phyloP scores from a whole-genome alignment of 2,888 invertebrate species.

The Volucella inflata region DNA sequence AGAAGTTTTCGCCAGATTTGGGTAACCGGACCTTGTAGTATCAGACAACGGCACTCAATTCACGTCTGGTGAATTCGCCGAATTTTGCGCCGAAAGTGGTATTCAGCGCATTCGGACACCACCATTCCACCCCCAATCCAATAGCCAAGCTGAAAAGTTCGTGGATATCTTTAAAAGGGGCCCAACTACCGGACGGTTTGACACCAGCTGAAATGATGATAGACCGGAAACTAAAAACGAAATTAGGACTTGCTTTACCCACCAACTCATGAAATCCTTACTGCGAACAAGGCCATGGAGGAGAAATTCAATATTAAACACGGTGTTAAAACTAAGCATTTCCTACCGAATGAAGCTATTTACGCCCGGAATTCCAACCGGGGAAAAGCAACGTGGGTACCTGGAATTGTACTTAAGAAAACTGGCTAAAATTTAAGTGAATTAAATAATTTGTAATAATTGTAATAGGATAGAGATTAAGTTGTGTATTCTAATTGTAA shows the following conservation, averaged over 20 bases:
- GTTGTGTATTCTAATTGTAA: too few relatives aligned
- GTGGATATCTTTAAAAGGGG: too few relatives aligned
- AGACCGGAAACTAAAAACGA: too few relatives aligned
- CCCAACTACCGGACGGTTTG: too few relatives aligned
- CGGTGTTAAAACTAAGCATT: conserved; percentile 2
- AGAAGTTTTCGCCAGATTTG: background rate
- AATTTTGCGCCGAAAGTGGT: background rate
- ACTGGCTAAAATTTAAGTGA: too few relatives aligned
- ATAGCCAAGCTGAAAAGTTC: too few relatives aligned
- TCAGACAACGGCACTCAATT: conserved; percentile 1
- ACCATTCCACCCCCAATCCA: background rate
- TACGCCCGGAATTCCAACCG: conserved; percentile 10
- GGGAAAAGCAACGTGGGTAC: background rate
- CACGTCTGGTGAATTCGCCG: conserved; percentile 3
- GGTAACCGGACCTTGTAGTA: background rate
- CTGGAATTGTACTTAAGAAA: too few relatives aligned
- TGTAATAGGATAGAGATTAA: too few relatives aligned
- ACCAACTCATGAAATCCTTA: conserved; percentile 1
- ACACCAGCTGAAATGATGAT: too few relatives aligned
- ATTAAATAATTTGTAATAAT: too few relatives aligned
- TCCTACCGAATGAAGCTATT: conserved; percentile 4
- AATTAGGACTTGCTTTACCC: background rate
- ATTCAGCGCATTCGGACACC: background rate
- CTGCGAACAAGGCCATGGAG: background rate
- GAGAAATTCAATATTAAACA: conserved; percentile 11